A percentile compares a stretch with the other conserved stretches of the same genome.
Conservation (phyloP, 2,888 invertebrate genomes). For the Diplazon laetatorius region DNA sequence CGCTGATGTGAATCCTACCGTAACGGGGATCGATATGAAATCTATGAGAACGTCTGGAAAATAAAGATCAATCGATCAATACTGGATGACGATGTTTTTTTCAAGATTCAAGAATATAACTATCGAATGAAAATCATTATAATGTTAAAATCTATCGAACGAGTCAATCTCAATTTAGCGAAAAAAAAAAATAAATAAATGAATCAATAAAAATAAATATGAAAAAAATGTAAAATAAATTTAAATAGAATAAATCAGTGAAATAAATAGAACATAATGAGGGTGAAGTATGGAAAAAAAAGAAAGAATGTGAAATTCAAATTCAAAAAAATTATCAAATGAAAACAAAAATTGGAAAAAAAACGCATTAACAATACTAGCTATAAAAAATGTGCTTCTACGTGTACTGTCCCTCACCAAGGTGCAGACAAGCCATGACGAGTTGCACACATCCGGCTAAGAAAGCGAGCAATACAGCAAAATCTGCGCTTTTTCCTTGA, state of each 20-base stretch:
- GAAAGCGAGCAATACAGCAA: slow-evolving; percentile 92
- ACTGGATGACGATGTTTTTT: not conserved
- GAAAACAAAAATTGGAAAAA: too few relatives aligned
- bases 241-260: too few relatives aligned
- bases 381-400: not conserved
- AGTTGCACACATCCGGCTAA: slow-evolving; percentile 92
- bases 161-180: too few relatives aligned
- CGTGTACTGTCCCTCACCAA: slow-evolving; percentile 85
- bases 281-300: too few relatives aligned
- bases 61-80: slow-evolving; percentile 57
- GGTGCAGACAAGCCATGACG: slow-evolving; percentile 91
- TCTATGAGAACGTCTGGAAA: slow-evolving; percentile 93
- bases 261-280: too few relatives aligned
- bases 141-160: not conserved
- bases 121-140: slow-evolving; percentile 8
- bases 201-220: not conserved
- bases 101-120: not conserved
- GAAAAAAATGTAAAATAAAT: not conserved
- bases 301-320: not conserved
- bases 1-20: slow-evolving; percentile 95
- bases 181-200: too few relatives aligned
- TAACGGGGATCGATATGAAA: slow-evolving; percentile 95
- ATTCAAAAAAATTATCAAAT: too few relatives aligned
- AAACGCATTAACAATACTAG: too few relatives aligned
- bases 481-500: slow-evolving; percentile 88